Evolutionary conservation across 2,888 invertebrate genomes (phyloP).

Genomic region (Torymus auratus): DNA sequence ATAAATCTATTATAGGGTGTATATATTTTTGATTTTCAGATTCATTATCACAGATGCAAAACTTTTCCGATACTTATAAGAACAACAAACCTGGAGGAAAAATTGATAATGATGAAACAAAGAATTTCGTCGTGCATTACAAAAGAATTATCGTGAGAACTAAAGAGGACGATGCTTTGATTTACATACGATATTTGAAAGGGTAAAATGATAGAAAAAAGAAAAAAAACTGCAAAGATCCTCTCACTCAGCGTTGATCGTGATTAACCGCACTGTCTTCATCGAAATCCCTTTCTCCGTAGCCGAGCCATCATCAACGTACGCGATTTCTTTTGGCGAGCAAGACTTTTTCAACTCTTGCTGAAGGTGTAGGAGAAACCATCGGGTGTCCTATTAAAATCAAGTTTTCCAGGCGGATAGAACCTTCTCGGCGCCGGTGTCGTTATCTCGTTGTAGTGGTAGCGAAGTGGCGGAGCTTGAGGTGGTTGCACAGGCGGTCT

Average conservation of each 20-base stretch:
- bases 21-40: conserved; percentile 34
- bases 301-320: neutral
- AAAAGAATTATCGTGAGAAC: no score
- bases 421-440: conserved; percentile 86
- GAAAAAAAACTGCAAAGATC: conserved; percentile 4
- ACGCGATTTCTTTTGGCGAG: no score
- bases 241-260: conserved; percentile 8
- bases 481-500: conserved; percentile 67
- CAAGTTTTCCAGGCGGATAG: conserved; percentile 91
- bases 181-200: no score
- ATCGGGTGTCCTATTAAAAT: conserved; percentile 90
- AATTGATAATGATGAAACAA: no score
- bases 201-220: no score
- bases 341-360: conserved; percentile 78
- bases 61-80: neutral
- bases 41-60: conserved; percentile 46
- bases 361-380: conserved; percentile 92
- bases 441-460: conserved; percentile 80
- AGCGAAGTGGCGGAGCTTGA: conserved; percentile 72
- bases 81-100: no score
- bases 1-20: neutral
- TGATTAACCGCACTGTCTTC: neutral
- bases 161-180: no score
- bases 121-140: no score
- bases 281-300: conserved; percentile 5